phyloP scores from a whole-genome alignment of 2,797 vertebrate genomes.

The Lepus oiostolus region DNA sequence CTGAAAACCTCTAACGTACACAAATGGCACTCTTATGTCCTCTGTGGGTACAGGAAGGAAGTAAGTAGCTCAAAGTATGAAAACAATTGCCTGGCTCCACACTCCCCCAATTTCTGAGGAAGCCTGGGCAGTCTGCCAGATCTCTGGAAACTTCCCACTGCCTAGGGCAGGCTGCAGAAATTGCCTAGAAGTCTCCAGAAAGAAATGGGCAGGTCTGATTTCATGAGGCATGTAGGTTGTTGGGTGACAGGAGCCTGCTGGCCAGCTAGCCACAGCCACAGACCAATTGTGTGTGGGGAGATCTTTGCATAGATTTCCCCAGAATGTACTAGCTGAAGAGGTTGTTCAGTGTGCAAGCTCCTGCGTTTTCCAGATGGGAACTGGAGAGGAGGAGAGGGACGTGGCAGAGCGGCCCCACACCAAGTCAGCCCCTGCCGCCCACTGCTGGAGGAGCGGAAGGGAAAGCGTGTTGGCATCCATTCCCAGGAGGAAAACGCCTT shows the following conservation, averaged over 20 bases:
- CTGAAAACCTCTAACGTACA: slow-evolving; percentile 62
- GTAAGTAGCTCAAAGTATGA: slow-evolving; percentile 79
- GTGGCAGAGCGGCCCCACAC: not conserved
- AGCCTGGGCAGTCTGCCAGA: slow-evolving; percentile 77
- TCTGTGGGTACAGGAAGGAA: slow-evolving; percentile 82
- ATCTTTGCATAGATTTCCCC: not conserved
- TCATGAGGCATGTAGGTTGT: not conserved
- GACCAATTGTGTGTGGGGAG: not conserved
- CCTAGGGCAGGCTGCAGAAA: slow-evolving; percentile 9
- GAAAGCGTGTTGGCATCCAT: not conserved
- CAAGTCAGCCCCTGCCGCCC: not conserved
- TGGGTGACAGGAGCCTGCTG: not conserved
- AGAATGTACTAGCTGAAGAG: not conserved
- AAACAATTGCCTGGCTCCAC: slow-evolving; percentile 83
- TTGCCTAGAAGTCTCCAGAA: slow-evolving; percentile 66
- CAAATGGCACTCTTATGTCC: slow-evolving; percentile 70
- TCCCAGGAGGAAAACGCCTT: not conserved
- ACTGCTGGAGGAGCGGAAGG: not conserved
- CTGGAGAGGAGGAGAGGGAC: not conserved
- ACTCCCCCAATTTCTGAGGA: slow-evolving; percentile 76
- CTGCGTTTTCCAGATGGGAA: not conserved
- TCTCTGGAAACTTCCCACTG: slow-evolving; percentile 70
- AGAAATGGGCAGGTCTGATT: slow-evolving; percentile 10
- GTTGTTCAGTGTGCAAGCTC: not conserved
- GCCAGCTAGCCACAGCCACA: not conserved